Evolutionary conservation across 2,888 invertebrate species (phyloP), one percentile per base, ranked within the genome.

Genomic region (Cephus pygmeus): DNA sequence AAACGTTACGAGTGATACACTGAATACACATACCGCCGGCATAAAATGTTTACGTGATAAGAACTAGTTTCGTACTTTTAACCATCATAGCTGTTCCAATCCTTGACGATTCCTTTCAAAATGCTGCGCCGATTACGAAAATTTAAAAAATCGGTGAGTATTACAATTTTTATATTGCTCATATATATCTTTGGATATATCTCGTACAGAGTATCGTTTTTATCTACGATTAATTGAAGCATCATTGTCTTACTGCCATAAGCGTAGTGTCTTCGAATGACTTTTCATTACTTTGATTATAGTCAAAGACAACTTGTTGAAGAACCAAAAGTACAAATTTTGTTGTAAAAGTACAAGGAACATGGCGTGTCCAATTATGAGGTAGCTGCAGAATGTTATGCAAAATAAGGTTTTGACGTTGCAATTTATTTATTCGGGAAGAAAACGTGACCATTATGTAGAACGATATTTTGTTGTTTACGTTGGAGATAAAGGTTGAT

Each of bases 91-190:
- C 31, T 23, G 12, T 71, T 71, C 71, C 71, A 23, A 71, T 71
- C 73, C 76, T 76, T 56, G 31, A 15, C 76, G 75, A 81, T 78
- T 80, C 75, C 74, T 30, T 40, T 71, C 35, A 82, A 74, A 75
- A 88, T 89, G 89, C 79, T 88, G 78, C 87, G 86, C 80, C 85
- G 86, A 77, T 80, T 88, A 23, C 83, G 85, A 78, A 85, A 84
- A 80, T 80, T 84, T 68, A 86, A 71, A 12, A 71, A 85, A 73
- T 76, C 80, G 85, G 88, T 89, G 86, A 88, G 88, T 87, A 84
- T 34, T 75, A 56, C 11, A 6, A 56, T 23, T 23, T 23, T 2
- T 56, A 9, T 23, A 2, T 56, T 56, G 23, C 9, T 23, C 9
- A 56, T 56, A 23, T 23, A 9, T 56, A 56, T 23, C 23, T 23